Conservation (phyloP, 2,797 vertebrate genomes). For the Chiloscyllium punctatum region DNA sequence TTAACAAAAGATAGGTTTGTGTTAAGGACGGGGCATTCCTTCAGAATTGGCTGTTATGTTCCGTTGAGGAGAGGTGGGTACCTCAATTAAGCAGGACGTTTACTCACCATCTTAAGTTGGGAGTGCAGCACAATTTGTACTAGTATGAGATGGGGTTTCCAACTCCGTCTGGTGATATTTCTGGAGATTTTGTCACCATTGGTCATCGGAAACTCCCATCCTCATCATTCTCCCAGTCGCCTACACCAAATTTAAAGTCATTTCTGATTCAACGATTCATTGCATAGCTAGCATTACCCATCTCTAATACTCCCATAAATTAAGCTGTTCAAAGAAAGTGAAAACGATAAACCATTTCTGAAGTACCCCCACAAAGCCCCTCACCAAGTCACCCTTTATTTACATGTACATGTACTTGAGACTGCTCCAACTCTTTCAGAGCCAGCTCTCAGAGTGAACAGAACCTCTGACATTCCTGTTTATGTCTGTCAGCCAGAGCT, state of each 20-base stretch:
- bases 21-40: neutral
- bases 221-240: no score
- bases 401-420: no score
- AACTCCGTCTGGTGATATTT: neutral
- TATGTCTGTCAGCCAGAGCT: no score
- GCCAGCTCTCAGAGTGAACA: no score
- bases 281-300: neutral
- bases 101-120: neutral
- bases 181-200: neutral
- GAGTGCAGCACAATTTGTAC: neutral
- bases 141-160: neutral
- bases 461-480: no score
- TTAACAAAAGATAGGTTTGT: neutral
- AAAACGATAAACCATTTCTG: neutral
- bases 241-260: neutral
- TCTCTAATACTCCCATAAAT: neutral
- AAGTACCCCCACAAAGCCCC: neutral
- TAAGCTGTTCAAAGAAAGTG: neutral
- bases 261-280: neutral
- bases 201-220: neutral
- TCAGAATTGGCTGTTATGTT: neutral
- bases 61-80: no score
- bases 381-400: no score
- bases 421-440: no score
- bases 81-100: neutral